phyloP scores from a whole-genome alignment of 2,113 vertebrate species.

The Setophaga petechia region DNA sequence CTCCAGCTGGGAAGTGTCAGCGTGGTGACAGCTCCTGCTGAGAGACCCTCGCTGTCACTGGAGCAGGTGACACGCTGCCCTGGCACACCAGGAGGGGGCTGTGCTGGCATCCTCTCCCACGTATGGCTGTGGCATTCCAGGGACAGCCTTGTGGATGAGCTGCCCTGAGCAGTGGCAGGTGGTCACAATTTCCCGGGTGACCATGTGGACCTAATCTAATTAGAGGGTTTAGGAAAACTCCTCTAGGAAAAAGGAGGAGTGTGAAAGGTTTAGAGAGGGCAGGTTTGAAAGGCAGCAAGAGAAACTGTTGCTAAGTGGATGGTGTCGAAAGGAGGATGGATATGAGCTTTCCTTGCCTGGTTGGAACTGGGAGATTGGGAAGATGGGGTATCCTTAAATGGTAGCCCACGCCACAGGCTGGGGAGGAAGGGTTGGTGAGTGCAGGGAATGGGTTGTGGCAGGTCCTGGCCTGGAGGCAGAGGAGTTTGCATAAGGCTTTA shows the following conservation, averaged over 20 bases:
- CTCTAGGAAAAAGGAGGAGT: neutral
- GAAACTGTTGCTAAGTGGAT: neutral
- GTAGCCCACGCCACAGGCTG: neutral
- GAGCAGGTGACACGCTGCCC: neutral
- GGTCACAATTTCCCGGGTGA: neutral
- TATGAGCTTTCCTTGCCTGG: neutral
- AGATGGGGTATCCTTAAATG: neutral
- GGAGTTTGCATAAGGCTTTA: slow-evolving; percentile 26
- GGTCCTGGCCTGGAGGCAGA: neutral
- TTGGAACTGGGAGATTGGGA: neutral
- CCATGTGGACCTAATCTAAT: slow-evolving; percentile 4
- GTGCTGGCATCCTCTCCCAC: neutral
- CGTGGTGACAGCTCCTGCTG: neutral
- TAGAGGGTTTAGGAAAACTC: neutral
- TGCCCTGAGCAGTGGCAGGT: neutral
- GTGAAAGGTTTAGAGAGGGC: neutral
- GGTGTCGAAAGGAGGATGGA: neutral
- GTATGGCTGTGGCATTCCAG: neutral
- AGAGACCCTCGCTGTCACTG: neutral
- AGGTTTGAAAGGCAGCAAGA: neutral
- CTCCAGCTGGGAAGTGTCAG: slow-evolving; percentile 19
- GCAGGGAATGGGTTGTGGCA: slow-evolving; percentile 13
- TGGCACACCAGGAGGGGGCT: neutral
- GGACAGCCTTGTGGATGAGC: neutral
- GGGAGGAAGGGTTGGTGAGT: neutral